phyloP scores from a whole-genome alignment of 2,113 vertebrate genomes.

The Xenopus tropicalis region DNA sequence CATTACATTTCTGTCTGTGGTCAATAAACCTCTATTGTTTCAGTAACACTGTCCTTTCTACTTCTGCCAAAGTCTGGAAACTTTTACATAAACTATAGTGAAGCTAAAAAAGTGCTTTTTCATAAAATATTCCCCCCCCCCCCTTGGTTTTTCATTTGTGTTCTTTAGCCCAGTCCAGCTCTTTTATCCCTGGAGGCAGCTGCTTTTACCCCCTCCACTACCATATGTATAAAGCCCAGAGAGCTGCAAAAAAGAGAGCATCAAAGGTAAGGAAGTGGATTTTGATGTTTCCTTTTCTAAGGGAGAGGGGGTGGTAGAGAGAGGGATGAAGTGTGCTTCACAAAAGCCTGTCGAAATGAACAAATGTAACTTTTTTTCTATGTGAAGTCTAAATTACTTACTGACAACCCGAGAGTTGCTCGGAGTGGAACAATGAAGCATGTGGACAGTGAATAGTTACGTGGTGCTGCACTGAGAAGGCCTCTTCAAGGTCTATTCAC shows the following conservation, averaged over 20 bases:
- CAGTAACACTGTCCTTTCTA: too few species aligned
- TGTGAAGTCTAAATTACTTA: constrained; percentile 65
- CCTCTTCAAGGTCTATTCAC: constrained; percentile 77
- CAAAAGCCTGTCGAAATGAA: constrained; percentile 45
- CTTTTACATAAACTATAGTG: too few species aligned
- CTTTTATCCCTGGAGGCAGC: too few species aligned
- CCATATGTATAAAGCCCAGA: not conserved
- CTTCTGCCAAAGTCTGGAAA: too few species aligned
- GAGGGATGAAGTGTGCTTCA: constrained; percentile 29
- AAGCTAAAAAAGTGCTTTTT: too few species aligned
- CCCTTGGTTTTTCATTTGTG: too few species aligned
- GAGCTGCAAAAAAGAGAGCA: constrained; percentile 43
- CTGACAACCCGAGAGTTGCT: constrained; percentile 58
- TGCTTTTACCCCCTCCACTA: constrained; percentile 16
- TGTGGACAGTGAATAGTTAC: constrained; percentile 61
- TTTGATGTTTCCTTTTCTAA: constrained; percentile 31
- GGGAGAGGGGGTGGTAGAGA: constrained; percentile 41
- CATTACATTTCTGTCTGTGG: too few species aligned
- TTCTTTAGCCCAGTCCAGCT: too few species aligned
- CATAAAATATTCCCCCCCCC: too few species aligned
- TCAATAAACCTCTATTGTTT: too few species aligned
- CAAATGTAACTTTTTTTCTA: constrained; percentile 47
- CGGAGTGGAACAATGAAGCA: constrained; percentile 58
- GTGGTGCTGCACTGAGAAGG: constrained; percentile 48
- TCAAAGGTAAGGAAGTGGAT: constrained; percentile 26